Base-by-base conservation (phyloP, 2,888 invertebrate species). In the Nebria brevicollis region DNA sequence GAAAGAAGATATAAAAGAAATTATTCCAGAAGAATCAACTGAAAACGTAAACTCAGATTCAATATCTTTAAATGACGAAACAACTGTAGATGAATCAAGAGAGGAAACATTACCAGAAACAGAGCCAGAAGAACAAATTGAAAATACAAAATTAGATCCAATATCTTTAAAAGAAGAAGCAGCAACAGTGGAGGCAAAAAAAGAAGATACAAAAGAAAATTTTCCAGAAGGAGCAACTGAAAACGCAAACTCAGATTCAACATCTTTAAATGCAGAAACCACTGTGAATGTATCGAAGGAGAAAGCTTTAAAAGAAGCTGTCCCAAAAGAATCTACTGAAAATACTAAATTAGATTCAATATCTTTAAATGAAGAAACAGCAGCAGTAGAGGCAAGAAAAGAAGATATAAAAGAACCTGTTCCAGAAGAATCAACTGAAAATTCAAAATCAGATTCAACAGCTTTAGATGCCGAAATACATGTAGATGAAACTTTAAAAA, bases 1-100 rank as follows among this genome's bases (percentile, higher is more conserved):
- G 76, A 72, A 75, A 65, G 76, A 77, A 82, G 77, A 79, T 3
- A n/a, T 73, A 5, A 77, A 80, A 68, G 72, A 80, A 34, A 4
- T 4, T 2, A 5, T 3, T 15, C 15, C 15, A 15, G n/a, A 65
- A 65, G 2, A 65, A 15, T 2, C 65, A n/a, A 5, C 4, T 13
- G 65, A 65, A 65, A 65, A 65, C 3, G 4, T 15, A 65, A 65
- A 65, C 1, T n/a, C 5, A 65, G 1, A 34, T 34, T 4, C 1
- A 34, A 34, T 34, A 4, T 15, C 68, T 8, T 11, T 25, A 15
- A 66, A n/a, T 2, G 26, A n/a, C 70, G 43, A 26, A 26, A 41
- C 13, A 70, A 42, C 34, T 34, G 41, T 42, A 34, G 42, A 65
- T 41, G 73, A 77, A 34, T 66, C 42, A 74, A 76, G 65, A 73